Conservation (phyloP, 2,888 invertebrate genomes). For the Tetanocera ferruginea region DNA sequence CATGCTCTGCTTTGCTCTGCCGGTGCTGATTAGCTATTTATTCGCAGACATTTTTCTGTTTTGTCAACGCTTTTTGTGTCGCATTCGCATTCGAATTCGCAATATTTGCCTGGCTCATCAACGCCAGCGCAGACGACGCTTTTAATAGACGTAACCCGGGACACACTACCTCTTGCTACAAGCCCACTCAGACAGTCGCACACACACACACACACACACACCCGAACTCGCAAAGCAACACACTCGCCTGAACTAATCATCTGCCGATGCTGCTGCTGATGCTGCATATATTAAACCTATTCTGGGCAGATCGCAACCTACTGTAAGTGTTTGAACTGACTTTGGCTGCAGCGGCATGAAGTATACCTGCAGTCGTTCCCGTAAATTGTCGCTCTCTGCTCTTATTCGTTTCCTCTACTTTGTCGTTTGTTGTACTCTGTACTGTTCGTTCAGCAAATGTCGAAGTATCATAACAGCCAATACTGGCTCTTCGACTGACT, state of each 20-base stretch:
- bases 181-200: constrained; percentile 27
- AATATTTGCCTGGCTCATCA: constrained; percentile 30
- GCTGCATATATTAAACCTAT: constrained; percentile 19
- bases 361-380: background rate
- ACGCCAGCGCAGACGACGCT: constrained; percentile 31
- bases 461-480: constrained; percentile 19
- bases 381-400: background rate
- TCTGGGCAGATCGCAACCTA: constrained; percentile 25
- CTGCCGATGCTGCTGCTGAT: background rate
- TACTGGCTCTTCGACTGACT: background rate
- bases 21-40: background rate
- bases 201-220: constrained; percentile 20
- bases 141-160: constrained; percentile 48
- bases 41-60: background rate
- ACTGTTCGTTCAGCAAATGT: background rate
- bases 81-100: constrained; percentile 18
- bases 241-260: background rate
- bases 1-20: background rate
- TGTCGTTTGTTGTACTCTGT: background rate
- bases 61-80: constrained; percentile 21
- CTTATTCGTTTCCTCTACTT: background rate
- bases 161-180: constrained; percentile 20
- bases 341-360: background rate
- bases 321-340: constrained; percentile 2
- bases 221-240: background rate